Base-by-base conservation (phyloP, 2,888 invertebrate species). In the Drosophila mercatorum region DNA sequence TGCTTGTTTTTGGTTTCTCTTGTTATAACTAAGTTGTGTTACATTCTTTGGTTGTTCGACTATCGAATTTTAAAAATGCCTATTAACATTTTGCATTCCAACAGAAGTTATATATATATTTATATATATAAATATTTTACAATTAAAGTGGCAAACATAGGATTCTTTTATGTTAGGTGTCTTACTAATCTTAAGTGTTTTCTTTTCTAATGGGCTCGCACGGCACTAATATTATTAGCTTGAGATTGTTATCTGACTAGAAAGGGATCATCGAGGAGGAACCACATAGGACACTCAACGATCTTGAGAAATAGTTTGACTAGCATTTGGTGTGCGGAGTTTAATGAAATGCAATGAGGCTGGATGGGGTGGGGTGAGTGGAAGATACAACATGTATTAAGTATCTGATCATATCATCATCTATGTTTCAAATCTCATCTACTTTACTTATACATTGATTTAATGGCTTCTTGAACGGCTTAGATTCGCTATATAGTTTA, bases 1-100 rank as follows among this genome's bases (percentile, higher is more conserved):
- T 72, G 31, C 12, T 52, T 56, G 17, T 69, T 47, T 40, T 69
- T 63, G 14, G 28, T 68, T 57, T 38, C 5, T 49, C 72, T 72
- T 68, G 38, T 80, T 88, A 71, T 72, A 74, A 72, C 75, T 88
- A 71, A 77, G 69, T 70, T 72, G 66, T 70, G 70, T 75, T 83
- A 80, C 65, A 83, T 70, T 65, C 53, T 77, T 65, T 73, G 67
- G 68, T 65, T 69, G 55, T 65, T 63, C 34, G 60, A 69, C 74
- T 68, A 78, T 65, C 52, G 61, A 78, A 62, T 72, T 78, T 78
- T 80, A 67, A 82, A 88, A 85, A 78, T 78, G 63, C 78, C 62
- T 80, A 70, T 81, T 83, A 89, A 84, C 89, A 79, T 78, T 78
- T 56, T 72, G 79, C 63, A 65, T 81, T 81, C 53, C 34, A 83